These are phyloP conservation scores for Odontothrips loti DNA, from an alignment of 2,888 invertebrate genomes.

Conservation along the genomic window DNA sequence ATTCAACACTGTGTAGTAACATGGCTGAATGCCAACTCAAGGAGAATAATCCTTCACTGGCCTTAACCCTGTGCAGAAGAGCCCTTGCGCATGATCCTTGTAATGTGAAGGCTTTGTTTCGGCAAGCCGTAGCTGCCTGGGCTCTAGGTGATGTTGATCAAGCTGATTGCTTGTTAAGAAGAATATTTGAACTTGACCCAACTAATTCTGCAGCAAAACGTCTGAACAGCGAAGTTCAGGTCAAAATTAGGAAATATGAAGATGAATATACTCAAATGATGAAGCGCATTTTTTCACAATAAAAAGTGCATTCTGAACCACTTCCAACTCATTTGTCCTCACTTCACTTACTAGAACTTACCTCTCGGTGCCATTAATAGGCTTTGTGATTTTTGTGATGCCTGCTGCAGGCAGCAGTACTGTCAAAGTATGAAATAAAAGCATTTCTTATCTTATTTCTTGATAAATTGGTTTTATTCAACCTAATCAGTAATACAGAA, in stretches of 20 bases:
- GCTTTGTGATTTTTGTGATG: too few relatives aligned
- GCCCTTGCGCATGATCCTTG: not conserved
- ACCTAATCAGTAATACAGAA: too few relatives aligned
- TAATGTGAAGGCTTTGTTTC: not conserved
- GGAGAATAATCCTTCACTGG: not conserved
- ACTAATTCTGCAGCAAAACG: not conserved
- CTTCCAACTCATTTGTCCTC: too few relatives aligned
- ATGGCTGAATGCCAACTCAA: conserved; percentile 11
- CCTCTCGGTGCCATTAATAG: too few relatives aligned
- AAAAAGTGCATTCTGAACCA: not conserved
- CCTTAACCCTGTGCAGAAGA: not conserved
- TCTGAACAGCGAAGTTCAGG: not conserved
- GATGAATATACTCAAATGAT: not conserved
- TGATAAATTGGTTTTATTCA: too few relatives aligned
- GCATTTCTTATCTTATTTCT: too few relatives aligned
- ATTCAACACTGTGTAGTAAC: not conserved
- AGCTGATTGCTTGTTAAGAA: not conserved
- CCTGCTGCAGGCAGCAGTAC: too few relatives aligned
- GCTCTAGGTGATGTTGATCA: not conserved
- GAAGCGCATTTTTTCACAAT: not conserved
- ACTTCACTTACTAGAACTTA: not conserved
- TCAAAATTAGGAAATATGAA: not conserved
- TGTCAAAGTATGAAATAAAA: too few relatives aligned
- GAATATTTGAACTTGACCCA: not conserved
- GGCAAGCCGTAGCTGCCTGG: not conserved